A percentile compares a stretch with the other conserved stretches of the same genome.
Evolutionary conservation across 2,888 invertebrate genomes (phyloP).

Genomic region (Leucophenga maculata): DNA sequence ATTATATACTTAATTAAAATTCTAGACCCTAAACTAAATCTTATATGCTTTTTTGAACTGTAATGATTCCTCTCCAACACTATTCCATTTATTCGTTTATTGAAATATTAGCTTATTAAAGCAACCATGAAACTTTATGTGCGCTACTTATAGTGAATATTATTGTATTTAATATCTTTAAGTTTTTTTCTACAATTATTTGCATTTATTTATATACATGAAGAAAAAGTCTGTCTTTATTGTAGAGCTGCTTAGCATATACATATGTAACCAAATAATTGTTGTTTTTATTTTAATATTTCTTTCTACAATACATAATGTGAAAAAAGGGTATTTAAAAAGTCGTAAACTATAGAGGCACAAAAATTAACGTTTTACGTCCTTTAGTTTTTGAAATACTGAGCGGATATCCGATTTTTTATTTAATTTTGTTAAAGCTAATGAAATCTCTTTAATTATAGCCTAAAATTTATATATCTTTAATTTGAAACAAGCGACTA

Average conservation of each 20-base stretch:
- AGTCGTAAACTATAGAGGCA: no score
- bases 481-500: no score
- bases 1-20: constrained; percentile 1
- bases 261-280: not conserved
- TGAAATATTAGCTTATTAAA: not conserved
- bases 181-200: not conserved
- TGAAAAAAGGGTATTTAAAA: no score
- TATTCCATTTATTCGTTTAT: constrained; percentile 7
- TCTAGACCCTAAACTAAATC: not conserved
- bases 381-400: no score
- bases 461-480: no score
- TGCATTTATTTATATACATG: not conserved
- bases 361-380: no score
- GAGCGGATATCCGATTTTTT: no score
- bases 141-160: not conserved
- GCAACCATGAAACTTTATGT: not conserved
- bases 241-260: not conserved
- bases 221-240: not conserved
- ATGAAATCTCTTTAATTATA: no score
- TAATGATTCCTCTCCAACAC: constrained; percentile 9
- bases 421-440: no score
- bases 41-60: not conserved
- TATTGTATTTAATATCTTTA: not conserved
- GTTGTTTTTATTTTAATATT: not conserved
- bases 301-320: no score